A percentile compares a stretch with the other conserved stretches of the same genome.
Conservation (phyloP, 2,797 vertebrate species). For the Graptemys geographica region DNA sequence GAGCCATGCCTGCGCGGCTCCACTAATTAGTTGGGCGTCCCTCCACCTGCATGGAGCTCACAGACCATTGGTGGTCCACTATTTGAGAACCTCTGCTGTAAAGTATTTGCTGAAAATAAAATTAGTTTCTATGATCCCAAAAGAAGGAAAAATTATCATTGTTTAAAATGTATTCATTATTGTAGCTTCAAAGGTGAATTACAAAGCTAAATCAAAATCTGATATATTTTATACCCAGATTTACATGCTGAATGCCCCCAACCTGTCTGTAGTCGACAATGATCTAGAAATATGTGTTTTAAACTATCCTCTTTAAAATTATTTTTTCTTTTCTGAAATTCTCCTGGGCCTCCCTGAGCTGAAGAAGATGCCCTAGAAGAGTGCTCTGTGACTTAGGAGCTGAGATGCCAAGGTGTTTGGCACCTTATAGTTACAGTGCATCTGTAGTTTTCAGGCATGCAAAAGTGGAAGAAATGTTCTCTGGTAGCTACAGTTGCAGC, state of each 20-base stretch:
- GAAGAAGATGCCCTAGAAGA: not conserved
- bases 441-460: not conserved
- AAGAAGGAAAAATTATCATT: not conserved
- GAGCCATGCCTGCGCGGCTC: no score
- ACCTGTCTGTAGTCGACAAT: not conserved
- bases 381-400: not conserved
- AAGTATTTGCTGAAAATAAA: slow-evolving; percentile 7
- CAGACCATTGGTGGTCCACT: no score
- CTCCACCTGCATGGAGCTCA: no score
- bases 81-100: not conserved
- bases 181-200: not conserved
- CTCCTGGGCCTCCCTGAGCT: not conserved
- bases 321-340: not conserved
- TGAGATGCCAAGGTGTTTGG: not conserved
- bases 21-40: no score
- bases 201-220: not conserved
- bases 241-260: not conserved
- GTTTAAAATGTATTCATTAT: not conserved
- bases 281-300: not conserved
- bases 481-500: not conserved
- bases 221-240: not conserved
- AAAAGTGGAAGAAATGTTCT: not conserved
- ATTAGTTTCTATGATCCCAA: not conserved
- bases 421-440: not conserved
- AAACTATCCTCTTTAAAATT: not conserved